Evolutionary conservation across 2,888 invertebrate species (phyloP), one percentile per base, ranked within the genome.

Genomic region (Bhutanitis thaidina): DNA sequence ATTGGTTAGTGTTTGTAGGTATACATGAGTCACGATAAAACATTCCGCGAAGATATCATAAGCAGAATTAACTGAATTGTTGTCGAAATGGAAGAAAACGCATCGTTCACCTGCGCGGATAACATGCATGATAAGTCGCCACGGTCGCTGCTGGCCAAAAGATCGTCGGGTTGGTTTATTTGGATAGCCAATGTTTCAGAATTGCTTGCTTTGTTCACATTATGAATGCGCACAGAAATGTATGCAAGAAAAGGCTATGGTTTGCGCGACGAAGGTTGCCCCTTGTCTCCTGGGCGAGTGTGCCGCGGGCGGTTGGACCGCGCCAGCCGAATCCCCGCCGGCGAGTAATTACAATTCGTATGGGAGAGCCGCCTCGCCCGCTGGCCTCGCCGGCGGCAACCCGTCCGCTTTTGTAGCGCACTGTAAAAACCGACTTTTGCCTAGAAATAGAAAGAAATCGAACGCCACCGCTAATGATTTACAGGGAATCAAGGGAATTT

Each of bases 311-410:
- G 47, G 32, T 37, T 39, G 13, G 16, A 15, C 16, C 47, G 29
- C 43, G 38, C 20, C 46, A 38, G 45, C 12, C 40, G 43, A 9
- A 13, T 3, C 34, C 47, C 52, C 32, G 25, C 29, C n/a, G 43
- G 47, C 52, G 9, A 43, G 47, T 52, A 52, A 48, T 52, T 52
- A 52, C 52, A 43, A 44, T 43, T 43, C 48, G 52, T 43, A 47
- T 44, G 48, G 48, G 38, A 44, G 43, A 39, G 35, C 43, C 43
- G 27, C 9, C 39, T 14, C 14, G 47, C 43, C 38, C 10, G 32
- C 38, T 0, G 13, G 52, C 43, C 14, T 8, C 32, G 48, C 48
- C 43, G 27, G 0, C 16, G 39, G 52, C 29, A 12, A 20, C 27
- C 34, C 27, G 43, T 40, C 37, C 41, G 46, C 48, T 52, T 44